Evolutionary conservation across 2,113 vertebrate species (phyloP).

Genomic region (Azemiops feae): DNA sequence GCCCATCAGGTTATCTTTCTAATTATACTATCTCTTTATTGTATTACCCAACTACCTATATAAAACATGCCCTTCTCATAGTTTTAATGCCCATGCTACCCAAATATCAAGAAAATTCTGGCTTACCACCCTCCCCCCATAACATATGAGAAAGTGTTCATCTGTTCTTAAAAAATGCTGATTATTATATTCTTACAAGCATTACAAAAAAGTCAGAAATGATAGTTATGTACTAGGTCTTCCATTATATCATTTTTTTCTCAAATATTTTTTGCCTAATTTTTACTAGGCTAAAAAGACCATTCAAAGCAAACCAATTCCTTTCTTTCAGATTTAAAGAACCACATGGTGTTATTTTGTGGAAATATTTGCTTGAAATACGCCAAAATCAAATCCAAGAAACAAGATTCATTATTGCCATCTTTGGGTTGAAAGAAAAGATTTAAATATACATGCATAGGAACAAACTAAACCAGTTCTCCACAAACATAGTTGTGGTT

Average conservation of each 20-base stretch:
- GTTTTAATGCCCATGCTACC: not conserved
- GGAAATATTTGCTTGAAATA: not conserved
- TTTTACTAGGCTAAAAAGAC: not conserved
- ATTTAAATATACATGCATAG: not conserved
- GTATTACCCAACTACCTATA: not conserved
- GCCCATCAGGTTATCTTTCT: not conserved
- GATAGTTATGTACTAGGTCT: not conserved
- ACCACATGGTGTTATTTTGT: not conserved
- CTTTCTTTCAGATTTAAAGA: not conserved
- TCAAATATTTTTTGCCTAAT: not conserved
- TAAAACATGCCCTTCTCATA: not conserved
- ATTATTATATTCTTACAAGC: not conserved
- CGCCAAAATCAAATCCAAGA: not conserved
- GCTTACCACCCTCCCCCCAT: not conserved
- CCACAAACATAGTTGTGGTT: not conserved
- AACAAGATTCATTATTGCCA: not conserved
- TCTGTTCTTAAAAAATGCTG: not conserved
- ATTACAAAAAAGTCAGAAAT: not conserved
- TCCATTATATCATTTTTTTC: not conserved
- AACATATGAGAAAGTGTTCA: not conserved
- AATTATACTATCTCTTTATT: not conserved
- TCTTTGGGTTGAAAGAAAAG: not conserved
- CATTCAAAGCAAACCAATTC: not conserved
- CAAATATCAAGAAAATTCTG: not conserved
- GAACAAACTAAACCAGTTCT: not conserved